These are phyloP conservation scores for Kradibia gibbosae DNA, from an alignment of 1,140 invertebrate genomes.

Conservation along the genomic window DNA sequence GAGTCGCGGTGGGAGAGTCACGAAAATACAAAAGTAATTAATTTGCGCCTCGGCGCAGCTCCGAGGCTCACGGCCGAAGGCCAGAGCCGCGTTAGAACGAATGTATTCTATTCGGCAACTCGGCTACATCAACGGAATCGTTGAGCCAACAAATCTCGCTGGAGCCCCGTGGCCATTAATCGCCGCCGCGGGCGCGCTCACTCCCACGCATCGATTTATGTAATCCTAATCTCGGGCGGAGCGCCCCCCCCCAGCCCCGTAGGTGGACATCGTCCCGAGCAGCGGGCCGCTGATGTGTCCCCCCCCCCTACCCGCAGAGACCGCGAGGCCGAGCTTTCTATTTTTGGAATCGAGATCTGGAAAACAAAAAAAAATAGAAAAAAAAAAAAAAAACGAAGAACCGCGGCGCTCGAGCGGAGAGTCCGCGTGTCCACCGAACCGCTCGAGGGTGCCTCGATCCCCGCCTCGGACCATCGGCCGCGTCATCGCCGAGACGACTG, in stretches of 20 bases:
- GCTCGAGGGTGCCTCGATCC: too few relatives aligned
- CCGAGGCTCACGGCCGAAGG: background rate
- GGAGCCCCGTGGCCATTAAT: background rate
- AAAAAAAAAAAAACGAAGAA: too few relatives aligned
- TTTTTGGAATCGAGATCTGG: too few relatives aligned
- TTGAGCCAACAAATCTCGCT: conserved; percentile 25
- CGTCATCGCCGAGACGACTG: background rate
- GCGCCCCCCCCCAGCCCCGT: background rate
- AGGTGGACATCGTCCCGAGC: background rate
- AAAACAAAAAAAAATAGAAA: too few relatives aligned
- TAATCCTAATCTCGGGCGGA: background rate
- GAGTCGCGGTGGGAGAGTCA: too few relatives aligned
- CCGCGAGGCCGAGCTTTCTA: too few relatives aligned
- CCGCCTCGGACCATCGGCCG: too few relatives aligned
- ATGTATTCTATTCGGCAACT: conserved; percentile 38
- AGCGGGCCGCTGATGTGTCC: too few relatives aligned
- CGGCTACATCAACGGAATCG: conserved; percentile 6
- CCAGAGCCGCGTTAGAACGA: conserved; percentile 8
- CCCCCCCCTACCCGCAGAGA: too few relatives aligned
- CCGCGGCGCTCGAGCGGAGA: too few relatives aligned
- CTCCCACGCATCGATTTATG: background rate
- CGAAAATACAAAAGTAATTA: conserved; percentile 15
- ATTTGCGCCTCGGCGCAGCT: background rate
- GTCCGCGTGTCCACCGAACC: too few relatives aligned
- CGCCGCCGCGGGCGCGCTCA: background rate